These are phyloP conservation scores for Microcebus griseorufus DNA, from an alignment of 2,113 vertebrate species.

Conservation along the genomic window DNA sequence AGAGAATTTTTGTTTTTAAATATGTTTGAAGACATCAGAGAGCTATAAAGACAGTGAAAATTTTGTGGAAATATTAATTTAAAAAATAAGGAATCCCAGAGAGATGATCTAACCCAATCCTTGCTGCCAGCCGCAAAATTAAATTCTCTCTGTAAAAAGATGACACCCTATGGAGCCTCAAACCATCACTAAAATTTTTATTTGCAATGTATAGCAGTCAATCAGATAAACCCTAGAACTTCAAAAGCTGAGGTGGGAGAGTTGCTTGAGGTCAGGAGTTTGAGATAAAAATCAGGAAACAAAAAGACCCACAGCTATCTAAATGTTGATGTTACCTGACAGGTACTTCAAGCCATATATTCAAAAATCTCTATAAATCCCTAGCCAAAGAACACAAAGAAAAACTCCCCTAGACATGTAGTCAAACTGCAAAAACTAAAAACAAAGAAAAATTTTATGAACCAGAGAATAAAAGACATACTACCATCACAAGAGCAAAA, in stretches of 20 bases:
- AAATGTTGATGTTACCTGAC: background rate
- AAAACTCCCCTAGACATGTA: background rate
- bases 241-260: no score
- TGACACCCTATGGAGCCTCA: background rate
- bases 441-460: background rate
- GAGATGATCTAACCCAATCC: background rate
- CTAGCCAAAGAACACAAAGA: background rate
- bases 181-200: background rate
- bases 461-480: background rate
- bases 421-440: background rate
- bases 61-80: background rate
- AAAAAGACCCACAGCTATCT: background rate
- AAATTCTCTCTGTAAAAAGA: conserved; percentile 7
- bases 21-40: background rate
- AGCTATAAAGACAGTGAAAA: background rate
- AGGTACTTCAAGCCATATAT: background rate
- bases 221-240: background rate
- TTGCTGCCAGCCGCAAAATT: background rate
- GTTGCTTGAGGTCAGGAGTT: no score
- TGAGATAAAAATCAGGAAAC: background rate
- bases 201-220: background rate
- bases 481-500: background rate
- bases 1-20: background rate
- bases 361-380: background rate
- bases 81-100: background rate